A percentile compares a stretch with the other conserved stretches of the same genome.
phyloP scores from a whole-genome alignment of 2,113 vertebrate genomes.

The Verasper variegatus region DNA sequence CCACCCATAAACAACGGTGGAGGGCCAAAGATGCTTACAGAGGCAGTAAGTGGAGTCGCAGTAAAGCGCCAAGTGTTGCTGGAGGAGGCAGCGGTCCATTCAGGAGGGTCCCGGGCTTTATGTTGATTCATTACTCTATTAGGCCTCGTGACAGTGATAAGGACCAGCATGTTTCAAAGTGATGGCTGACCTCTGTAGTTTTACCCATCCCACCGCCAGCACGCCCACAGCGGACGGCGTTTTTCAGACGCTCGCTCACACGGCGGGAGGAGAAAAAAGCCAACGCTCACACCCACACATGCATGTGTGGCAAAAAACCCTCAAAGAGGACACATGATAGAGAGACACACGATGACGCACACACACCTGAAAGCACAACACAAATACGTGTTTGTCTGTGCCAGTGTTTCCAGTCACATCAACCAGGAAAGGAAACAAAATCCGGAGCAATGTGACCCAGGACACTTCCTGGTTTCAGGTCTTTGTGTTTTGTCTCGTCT shows the following conservation, averaged over 20 bases:
- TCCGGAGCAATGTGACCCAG: too few relatives aligned
- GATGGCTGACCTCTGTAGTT: conserved; percentile 81
- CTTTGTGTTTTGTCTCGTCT: too few relatives aligned
- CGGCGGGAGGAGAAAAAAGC: not conserved
- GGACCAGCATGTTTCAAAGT: conserved; percentile 82
- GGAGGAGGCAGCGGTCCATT: conserved; percentile 66
- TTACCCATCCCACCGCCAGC: conserved; percentile 61
- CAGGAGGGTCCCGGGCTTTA: conserved; percentile 66
- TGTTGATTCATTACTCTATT: conserved; percentile 83
- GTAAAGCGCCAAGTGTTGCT: conserved; percentile 56
- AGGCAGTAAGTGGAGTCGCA: conserved; percentile 66
- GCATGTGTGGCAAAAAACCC: not conserved
- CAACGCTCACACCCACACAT: not conserved
- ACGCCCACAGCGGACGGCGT: conserved; percentile 32
- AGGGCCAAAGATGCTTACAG: conserved; percentile 72
- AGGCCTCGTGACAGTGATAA: conserved; percentile 79
- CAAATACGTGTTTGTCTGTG: too few relatives aligned
- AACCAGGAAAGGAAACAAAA: too few relatives aligned
- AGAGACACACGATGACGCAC: not conserved
- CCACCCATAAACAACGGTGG: conserved; percentile 63
- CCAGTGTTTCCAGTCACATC: too few relatives aligned
- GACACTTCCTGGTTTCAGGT: too few relatives aligned
- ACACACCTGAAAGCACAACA: too few relatives aligned
- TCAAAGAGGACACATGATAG: not conserved
- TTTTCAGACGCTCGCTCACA: conserved; percentile 46